These are phyloP conservation scores for Acanthaster planci DNA, from an alignment of 35 echinoderm and acorn worm genomes.

Conservation along the genomic window DNA sequence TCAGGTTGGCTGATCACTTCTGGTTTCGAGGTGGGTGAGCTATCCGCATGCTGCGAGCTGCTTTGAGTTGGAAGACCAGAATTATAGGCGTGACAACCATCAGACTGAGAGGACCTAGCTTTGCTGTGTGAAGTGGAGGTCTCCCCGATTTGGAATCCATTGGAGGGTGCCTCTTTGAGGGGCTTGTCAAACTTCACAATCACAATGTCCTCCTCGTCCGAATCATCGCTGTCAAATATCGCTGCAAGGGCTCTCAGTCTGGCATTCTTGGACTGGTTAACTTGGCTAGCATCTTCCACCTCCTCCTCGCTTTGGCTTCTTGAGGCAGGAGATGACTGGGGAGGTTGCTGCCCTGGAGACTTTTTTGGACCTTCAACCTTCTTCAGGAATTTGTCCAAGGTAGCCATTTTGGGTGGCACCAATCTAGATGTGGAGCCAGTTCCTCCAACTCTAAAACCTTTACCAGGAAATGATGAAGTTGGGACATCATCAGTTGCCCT, in stretches of 20 bases:
- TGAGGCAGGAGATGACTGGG: not conserved
- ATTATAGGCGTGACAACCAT: not conserved
- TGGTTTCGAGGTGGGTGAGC: not conserved
- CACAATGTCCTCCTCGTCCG: slow-evolving; percentile 3
- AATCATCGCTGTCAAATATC: slow-evolving; percentile 17
- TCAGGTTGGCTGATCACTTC: not conserved
- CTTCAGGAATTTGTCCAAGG: slow-evolving; percentile 15
- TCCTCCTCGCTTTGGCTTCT: not conserved
- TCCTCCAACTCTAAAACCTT: not conserved
- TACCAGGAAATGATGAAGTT: not conserved
- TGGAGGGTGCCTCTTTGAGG: not conserved
- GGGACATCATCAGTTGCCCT: not conserved
- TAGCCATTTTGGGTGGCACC: not conserved
- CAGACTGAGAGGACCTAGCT: not conserved
- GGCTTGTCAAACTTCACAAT: slow-evolving; percentile 1
- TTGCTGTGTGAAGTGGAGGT: too few species aligned
- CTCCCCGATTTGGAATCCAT: too few species aligned
- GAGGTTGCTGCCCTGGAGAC: not conserved
- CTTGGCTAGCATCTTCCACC: not conserved
- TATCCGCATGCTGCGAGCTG: not conserved
- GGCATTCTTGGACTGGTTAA: not conserved
- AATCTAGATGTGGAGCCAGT: not conserved
- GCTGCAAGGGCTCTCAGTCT: slow-evolving; percentile 14
- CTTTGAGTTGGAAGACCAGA: not conserved
- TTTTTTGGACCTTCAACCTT: not conserved